Conservation (phyloP, 2,888 invertebrate species). For the Cerastis leucographa region DNA sequence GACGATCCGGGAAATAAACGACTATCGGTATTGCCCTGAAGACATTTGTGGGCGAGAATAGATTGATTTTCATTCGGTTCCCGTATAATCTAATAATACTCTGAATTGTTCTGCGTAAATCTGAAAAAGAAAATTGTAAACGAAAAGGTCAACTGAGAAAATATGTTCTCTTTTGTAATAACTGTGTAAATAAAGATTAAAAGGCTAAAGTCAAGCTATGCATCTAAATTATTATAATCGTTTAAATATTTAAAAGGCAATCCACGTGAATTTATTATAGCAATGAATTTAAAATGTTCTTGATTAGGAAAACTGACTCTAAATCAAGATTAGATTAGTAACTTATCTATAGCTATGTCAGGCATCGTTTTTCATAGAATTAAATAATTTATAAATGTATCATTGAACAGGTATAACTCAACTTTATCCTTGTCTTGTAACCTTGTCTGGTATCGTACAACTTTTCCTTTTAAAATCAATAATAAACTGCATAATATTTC, state of each 20-base stretch:
- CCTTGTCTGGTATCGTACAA: conserved; percentile 40
- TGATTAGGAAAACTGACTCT: conserved; percentile 39
- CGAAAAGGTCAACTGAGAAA: conserved; percentile 3
- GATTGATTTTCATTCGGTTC: conserved; percentile 76
- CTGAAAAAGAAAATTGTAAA: conserved; percentile 7
- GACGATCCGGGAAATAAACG: conserved; percentile 73
- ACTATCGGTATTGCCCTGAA: conserved; percentile 76
- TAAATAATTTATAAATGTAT: conserved; percentile 34
- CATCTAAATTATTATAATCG: conserved; percentile 22
- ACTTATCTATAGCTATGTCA: conserved; percentile 41
- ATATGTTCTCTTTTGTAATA: neutral
- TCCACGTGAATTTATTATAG: conserved; percentile 29
- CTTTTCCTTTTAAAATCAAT: conserved; percentile 36
- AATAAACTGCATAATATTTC: conserved; percentile 6
- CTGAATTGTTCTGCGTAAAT: conserved; percentile 31
- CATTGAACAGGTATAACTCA: conserved; percentile 12
- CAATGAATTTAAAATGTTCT: conserved; percentile 37
- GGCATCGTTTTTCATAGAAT: conserved; percentile 29
- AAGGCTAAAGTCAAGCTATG: neutral
- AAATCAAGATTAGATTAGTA: conserved; percentile 46
- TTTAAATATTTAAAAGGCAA: conserved; percentile 43
- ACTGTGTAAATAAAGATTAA: conserved; percentile 25
- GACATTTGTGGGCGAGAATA: conserved; percentile 72
- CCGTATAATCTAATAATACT: conserved; percentile 52
- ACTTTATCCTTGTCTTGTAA: conserved; percentile 38